Conservation (phyloP, 1,140 invertebrate species). For the Heterodera carotae region DNA sequence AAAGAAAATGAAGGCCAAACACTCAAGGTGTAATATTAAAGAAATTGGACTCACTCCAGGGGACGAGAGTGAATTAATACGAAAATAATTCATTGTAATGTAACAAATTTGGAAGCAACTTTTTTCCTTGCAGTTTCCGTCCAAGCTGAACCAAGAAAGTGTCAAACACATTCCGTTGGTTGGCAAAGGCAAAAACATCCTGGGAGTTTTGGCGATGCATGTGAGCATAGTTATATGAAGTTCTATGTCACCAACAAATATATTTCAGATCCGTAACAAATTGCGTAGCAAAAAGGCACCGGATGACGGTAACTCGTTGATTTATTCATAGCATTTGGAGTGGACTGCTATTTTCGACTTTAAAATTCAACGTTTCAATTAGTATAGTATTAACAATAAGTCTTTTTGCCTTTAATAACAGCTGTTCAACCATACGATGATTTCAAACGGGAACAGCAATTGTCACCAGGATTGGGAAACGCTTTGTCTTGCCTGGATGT, state of each 20-base stretch:
- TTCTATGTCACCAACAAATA: background rate
- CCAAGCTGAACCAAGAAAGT: conserved; percentile 32
- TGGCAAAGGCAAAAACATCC: conserved; percentile 40
- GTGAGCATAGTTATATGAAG: conserved; percentile 9
- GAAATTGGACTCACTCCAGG: too few relatives aligned
- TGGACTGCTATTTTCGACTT: too few relatives aligned
- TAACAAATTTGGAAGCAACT: background rate
- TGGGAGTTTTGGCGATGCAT: conserved; percentile 38
- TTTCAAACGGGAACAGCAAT: background rate
- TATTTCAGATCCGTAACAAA: background rate
- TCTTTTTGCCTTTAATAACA: background rate
- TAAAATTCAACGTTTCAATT: too few relatives aligned
- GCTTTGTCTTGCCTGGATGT: background rate
- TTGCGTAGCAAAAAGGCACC: background rate
- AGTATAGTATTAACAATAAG: too few relatives aligned
- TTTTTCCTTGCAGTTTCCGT: conserved; percentile 25
- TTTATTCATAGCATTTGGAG: too few relatives aligned
- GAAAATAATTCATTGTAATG: too few relatives aligned
- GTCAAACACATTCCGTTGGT: conserved; percentile 42
- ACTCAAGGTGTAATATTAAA: too few relatives aligned
- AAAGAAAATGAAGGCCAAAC: conserved; percentile 46
- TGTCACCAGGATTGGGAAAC: background rate
- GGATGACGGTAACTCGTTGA: background rate
- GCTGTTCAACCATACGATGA: background rate
- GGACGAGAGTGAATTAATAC: too few relatives aligned